Evolutionary conservation across 2,797 vertebrate species (phyloP), one percentile per base, ranked within the genome.

Genomic region (Gobionotothen gibberifrons): DNA sequence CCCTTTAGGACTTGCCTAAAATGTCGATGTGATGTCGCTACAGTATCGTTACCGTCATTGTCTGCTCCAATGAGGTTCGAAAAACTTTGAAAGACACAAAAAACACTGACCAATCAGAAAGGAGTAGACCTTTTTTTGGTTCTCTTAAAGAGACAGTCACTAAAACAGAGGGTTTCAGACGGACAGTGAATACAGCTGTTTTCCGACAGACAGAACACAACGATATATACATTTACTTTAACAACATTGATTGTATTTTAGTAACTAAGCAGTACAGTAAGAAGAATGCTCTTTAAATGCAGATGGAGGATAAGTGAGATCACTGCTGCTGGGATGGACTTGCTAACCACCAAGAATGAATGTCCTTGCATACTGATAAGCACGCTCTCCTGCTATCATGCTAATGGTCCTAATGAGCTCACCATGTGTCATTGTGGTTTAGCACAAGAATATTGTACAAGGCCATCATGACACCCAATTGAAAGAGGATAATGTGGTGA

Each of bases 331-430:
- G 72, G 61, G 53, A 70, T 32, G n/a, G 48, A 42, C 65, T 76
- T 56, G n/a, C 47, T 71, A 58, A 70, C 54, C 54, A 40, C 60
- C 17, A 3, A 21, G 63, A 42, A 49, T 21, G 42, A 67, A 59
- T 49, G 64, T 26, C 71, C 56, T 60, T 48, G 74, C 78, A 78
- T 76, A 64, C 53, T 57, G 60, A 74, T 72, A 17, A 62, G 67
- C 29, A 6, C 6, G 14, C 39, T 58, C 53, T 53, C 22, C 19
- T 19, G 47, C 69, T 70, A 32, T 63, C 55, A 55, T 52, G 14
- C 62, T 61, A 67, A 81, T 72, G 77, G 51, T 21, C 46, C 36
- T 72, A 81, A 72, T 81, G 68, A 69, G 63, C 49, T 62, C 58
- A 46, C 61, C 55, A 44, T 5, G 69, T 72, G 53, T 64, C 72